Conservation (phyloP, 2,888 invertebrate genomes). For the Tachystola acroxantha region DNA sequence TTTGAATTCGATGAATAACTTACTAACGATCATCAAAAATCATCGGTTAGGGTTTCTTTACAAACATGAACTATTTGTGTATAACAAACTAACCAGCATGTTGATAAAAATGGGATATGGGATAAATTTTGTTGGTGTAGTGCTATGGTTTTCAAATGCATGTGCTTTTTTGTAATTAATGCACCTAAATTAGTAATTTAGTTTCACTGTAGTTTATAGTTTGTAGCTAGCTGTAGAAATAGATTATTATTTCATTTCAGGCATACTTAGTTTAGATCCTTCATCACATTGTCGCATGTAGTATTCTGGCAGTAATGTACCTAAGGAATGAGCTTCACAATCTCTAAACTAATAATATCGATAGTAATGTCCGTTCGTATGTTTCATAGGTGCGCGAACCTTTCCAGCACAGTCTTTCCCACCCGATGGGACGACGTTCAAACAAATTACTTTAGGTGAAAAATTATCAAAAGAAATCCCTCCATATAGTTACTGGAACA, state of each 20-base stretch:
- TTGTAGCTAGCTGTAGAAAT: not conserved
- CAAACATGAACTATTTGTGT: constrained; percentile 26
- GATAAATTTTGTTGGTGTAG: constrained; percentile 18
- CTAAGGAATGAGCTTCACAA: constrained; percentile 9
- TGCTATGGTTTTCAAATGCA: constrained; percentile 34
- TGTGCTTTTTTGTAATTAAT: constrained; percentile 25
- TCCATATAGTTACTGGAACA: constrained; percentile 97
- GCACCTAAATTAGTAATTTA: not conserved
- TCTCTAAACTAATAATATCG: too few relatives aligned
- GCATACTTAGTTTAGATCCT: too few relatives aligned
- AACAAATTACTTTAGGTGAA: constrained; percentile 92
- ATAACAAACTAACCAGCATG: constrained; percentile 62
- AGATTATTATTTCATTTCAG: constrained; percentile 9
- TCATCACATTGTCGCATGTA: constrained; percentile 59
- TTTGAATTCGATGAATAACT: constrained; percentile 54
- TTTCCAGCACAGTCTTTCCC: constrained; percentile 94
- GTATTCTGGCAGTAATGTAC: constrained; percentile 8
- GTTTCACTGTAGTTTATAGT: not conserved
- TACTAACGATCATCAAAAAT: constrained; percentile 63
- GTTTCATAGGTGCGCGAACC: constrained; percentile 86
- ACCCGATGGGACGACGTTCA: constrained; percentile 94
- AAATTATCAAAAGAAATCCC: constrained; percentile 92
- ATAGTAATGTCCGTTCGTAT: too few relatives aligned
- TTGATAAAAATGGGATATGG: constrained; percentile 18
- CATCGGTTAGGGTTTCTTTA: constrained; percentile 36